Evolutionary conservation across 2,113 vertebrate species (phyloP).

Genomic region (Pteropus alecto): DNA sequence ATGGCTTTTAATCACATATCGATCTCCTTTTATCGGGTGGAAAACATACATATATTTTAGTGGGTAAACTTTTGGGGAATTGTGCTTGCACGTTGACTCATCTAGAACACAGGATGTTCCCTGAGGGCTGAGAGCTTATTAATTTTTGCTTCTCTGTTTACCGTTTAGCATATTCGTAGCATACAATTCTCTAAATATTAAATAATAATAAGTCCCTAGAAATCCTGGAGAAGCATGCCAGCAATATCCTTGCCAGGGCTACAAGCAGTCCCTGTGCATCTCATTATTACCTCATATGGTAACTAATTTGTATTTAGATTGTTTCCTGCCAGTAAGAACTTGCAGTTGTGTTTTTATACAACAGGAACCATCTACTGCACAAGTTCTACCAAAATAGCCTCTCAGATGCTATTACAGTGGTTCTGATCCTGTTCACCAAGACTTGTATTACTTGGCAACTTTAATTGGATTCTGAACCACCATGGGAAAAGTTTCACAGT

Average conservation of each 20-base stretch:
- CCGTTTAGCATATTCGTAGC: neutral
- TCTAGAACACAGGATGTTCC: neutral
- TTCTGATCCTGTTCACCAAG: neutral
- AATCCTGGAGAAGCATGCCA: neutral
- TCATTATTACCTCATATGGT: constrained; percentile 20
- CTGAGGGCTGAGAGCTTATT: neutral
- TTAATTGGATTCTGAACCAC: neutral
- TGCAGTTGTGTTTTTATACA: neutral
- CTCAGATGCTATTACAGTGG: neutral
- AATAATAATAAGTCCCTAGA: constrained; percentile 58
- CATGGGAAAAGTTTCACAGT: neutral
- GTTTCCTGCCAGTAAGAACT: constrained; percentile 7
- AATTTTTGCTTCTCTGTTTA: constrained; percentile 32
- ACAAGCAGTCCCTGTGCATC: neutral
- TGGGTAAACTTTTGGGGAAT: neutral
- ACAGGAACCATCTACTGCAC: neutral
- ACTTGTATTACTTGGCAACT: neutral
- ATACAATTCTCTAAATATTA: constrained; percentile 54
- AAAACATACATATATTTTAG: neutral
- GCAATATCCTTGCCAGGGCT: neutral
- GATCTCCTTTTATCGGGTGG: neutral
- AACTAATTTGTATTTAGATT: neutral
- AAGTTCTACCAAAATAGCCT: neutral
- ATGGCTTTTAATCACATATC: neutral
- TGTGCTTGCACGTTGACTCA: neutral